A percentile compares a stretch with the other conserved stretches of the same genome.
Conservation (phyloP, 1,140 invertebrate species). For the Drosophila micromelanica region DNA sequence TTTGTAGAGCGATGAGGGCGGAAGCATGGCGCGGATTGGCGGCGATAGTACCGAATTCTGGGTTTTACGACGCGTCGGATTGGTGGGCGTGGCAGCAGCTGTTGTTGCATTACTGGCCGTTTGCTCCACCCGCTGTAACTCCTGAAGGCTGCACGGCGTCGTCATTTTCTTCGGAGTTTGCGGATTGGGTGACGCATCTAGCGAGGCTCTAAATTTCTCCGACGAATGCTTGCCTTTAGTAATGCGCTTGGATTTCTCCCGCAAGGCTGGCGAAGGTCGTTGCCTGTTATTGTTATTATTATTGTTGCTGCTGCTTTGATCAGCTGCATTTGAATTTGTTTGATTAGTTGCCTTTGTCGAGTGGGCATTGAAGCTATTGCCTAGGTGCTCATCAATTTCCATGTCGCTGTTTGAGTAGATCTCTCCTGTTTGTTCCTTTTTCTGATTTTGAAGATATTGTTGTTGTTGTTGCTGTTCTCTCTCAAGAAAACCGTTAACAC, state of each 20-base stretch:
- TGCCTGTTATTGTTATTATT: constrained; percentile 18
- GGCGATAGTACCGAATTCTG: constrained; percentile 65
- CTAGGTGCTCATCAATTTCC: constrained; percentile 73
- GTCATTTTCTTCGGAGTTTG: constrained; percentile 33
- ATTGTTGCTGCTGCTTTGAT: constrained; percentile 24
- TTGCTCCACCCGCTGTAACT: constrained; percentile 46
- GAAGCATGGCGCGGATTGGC: constrained; percentile 75
- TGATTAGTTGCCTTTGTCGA: constrained; percentile 14
- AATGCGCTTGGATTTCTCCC: constrained; percentile 75
- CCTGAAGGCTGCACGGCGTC: constrained; percentile 25
- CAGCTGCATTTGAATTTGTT: constrained; percentile 8
- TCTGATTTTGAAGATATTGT: constrained; percentile 5
- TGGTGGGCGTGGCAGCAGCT: constrained; percentile 38
- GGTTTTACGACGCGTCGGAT: constrained; percentile 54
- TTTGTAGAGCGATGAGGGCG: constrained; percentile 75
- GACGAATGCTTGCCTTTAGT: constrained; percentile 80
- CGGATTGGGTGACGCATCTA: constrained; percentile 39
- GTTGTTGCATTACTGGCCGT: constrained; percentile 33
- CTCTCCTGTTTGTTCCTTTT: constrained; percentile 27
- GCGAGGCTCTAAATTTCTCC: constrained; percentile 68
- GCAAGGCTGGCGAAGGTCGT: constrained; percentile 67
- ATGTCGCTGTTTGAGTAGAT: constrained; percentile 63
- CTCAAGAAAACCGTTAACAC: constrained; percentile 67
- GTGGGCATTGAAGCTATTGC: constrained; percentile 35
- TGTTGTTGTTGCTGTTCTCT: constrained; percentile 33